Evolutionary conservation across 2,113 vertebrate genomes (phyloP).

Genomic region (Prionailurus bengalensis): DNA sequence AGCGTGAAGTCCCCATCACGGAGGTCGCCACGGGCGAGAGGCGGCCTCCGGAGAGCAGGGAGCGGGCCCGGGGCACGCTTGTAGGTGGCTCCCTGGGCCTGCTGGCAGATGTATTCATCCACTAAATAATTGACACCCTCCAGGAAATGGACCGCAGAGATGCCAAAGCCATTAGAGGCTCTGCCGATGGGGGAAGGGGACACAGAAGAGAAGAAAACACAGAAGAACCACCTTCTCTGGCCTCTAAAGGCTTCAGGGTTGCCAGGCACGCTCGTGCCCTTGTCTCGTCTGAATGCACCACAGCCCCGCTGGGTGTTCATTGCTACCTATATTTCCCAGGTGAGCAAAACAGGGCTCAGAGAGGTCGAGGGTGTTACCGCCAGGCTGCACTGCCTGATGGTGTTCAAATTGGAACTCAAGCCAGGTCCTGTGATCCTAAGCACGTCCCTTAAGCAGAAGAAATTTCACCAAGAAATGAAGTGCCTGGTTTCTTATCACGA

Average conservation of each 20-base stretch:
- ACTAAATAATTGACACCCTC: conserved; percentile 87
- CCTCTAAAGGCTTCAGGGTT: not conserved
- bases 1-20: not conserved
- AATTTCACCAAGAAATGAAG: not conserved
- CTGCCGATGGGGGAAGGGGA: conserved; percentile 52
- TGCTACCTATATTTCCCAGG: not conserved
- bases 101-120: conserved; percentile 78
- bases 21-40: not conserved
- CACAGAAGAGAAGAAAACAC: not conserved
- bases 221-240: not conserved
- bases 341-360: not conserved
- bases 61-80: not conserved
- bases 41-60: not conserved
- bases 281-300: not conserved
- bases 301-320: accelerated
- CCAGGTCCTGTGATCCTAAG: not conserved
- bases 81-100: conserved; percentile 28
- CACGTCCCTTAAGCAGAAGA: not conserved
- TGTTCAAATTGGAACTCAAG: not conserved
- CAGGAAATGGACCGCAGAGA: conserved; percentile 69
- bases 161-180: conserved; percentile 76
- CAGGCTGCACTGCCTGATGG: not conserved
- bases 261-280: not conserved
- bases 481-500: no score
- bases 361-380: not conserved